Conservation (phyloP, 2,888 invertebrate genomes). For the Chrysomela aeneicollis region DNA sequence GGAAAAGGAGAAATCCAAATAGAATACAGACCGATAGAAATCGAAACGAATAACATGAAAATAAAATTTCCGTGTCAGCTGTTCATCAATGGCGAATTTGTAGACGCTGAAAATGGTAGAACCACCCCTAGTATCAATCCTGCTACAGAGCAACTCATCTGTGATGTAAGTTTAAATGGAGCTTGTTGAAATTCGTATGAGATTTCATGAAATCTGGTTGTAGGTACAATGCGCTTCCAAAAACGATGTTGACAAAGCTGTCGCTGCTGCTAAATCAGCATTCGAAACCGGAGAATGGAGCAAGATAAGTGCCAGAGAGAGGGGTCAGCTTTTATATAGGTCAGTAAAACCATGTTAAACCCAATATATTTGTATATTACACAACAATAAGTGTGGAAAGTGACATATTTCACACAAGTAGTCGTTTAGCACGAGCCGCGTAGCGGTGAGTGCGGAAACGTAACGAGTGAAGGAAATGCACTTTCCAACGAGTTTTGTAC, state of each 20-base stretch:
- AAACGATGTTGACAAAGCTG: slow-evolving; percentile 88
- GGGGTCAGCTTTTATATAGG: slow-evolving; percentile 84
- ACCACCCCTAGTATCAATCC: slow-evolving; percentile 81
- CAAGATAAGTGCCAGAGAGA: slow-evolving; percentile 91
- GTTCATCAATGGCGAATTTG: slow-evolving; percentile 91
- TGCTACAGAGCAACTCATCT: slow-evolving; percentile 81
- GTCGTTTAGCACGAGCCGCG: no score
- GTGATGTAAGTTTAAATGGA: slow-evolving; percentile 63
- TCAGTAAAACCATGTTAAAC: no score
- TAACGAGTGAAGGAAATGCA: no score
- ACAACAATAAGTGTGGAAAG: no score
- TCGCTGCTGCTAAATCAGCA: slow-evolving; percentile 85
- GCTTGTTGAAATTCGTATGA: not conserved
- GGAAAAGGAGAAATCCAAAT: slow-evolving; percentile 65
- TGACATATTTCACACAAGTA: no score
- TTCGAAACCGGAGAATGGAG: slow-evolving; percentile 92
- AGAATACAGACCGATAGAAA: slow-evolving; percentile 76
- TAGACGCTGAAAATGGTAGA: slow-evolving; percentile 75
- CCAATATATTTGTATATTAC: no score
- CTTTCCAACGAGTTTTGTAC: no score
- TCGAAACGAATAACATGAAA: slow-evolving; percentile 84
- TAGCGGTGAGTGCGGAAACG: no score
- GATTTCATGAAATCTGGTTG: slow-evolving; percentile 24
- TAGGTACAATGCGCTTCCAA: slow-evolving; percentile 73
- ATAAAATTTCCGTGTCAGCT: slow-evolving; percentile 88